These are phyloP conservation scores for Atlantisia rogersi DNA, from an alignment of 2,113 vertebrate species.

Conservation along the genomic window DNA sequence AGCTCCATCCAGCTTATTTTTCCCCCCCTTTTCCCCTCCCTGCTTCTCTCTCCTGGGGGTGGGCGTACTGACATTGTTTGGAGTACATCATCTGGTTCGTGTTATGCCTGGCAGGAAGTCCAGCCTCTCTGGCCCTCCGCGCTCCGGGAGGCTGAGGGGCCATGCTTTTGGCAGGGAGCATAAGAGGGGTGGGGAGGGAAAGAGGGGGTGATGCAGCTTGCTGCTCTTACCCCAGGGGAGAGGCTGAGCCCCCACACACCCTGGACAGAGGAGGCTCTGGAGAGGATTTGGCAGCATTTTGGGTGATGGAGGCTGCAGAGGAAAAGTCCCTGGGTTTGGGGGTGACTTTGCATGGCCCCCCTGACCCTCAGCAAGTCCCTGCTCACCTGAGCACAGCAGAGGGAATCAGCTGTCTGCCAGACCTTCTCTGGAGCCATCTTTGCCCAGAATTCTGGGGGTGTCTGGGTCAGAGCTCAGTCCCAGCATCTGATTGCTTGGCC, in stretches of 20 bases:
- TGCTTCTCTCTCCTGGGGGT: slow-evolving; percentile 24
- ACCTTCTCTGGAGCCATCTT: not conserved
- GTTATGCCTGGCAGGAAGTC: slow-evolving; percentile 74
- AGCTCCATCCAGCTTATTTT: slow-evolving; percentile 15
- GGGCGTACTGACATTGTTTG: slow-evolving; percentile 56
- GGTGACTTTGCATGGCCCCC: rapidly evolving
- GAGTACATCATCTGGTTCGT: slow-evolving; percentile 73
- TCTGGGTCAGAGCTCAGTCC: not conserved
- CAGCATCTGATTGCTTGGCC: rapidly evolving
- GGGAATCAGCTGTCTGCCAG: not conserved
- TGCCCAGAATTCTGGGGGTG: not conserved
- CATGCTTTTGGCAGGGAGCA: not conserved
- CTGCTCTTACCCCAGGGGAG: not conserved
- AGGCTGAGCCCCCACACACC: not conserved
- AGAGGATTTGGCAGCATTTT: not conserved
- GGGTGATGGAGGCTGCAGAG: not conserved
- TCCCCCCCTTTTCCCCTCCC: not conserved
- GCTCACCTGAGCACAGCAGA: not conserved
- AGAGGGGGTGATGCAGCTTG: not conserved
- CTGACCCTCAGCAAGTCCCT: not conserved
- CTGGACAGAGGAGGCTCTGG: rapidly evolving
- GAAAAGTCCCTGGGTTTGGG: rapidly evolving
- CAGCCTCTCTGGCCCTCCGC: slow-evolving; percentile 27
- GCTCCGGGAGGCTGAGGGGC: slow-evolving; percentile 46
- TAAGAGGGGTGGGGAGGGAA: not conserved